Evolutionary conservation across 2,888 invertebrate genomes (phyloP).

Genomic region (Drosophila falleni): DNA sequence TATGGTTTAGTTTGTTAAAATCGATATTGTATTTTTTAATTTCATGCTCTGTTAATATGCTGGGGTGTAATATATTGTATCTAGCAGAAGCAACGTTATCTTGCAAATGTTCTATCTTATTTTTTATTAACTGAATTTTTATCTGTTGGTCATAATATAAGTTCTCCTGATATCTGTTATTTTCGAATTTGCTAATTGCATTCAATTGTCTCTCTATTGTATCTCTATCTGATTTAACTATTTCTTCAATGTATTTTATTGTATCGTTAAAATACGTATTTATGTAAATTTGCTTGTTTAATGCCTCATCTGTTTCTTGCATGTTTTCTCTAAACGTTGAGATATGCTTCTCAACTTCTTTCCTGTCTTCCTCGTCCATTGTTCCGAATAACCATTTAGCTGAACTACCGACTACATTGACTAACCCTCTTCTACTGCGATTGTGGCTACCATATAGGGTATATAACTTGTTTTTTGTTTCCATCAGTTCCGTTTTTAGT

Average conservation of each 20-base stretch:
- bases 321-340: neutral
- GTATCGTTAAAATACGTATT: neutral
- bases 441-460: neutral
- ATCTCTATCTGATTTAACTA: neutral
- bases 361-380: constrained; percentile 1
- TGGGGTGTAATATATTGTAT: neutral
- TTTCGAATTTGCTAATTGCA: neutral
- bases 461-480: neutral
- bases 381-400: neutral
- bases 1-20: neutral
- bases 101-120: neutral
- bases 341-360: neutral
- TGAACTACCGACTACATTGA: neutral
- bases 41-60: neutral
- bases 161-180: neutral
- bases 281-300: neutral
- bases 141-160: neutral
- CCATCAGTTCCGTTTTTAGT: neutral
- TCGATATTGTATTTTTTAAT: neutral
- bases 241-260: neutral
- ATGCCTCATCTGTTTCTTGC: neutral
- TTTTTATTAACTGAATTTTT: neutral
- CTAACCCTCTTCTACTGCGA: neutral
- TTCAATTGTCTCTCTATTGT: too few species aligned
- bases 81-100: neutral